Conservation (phyloP, 37 sponge, comb jelly and placozoan species). For the Spongilla lacustris region DNA sequence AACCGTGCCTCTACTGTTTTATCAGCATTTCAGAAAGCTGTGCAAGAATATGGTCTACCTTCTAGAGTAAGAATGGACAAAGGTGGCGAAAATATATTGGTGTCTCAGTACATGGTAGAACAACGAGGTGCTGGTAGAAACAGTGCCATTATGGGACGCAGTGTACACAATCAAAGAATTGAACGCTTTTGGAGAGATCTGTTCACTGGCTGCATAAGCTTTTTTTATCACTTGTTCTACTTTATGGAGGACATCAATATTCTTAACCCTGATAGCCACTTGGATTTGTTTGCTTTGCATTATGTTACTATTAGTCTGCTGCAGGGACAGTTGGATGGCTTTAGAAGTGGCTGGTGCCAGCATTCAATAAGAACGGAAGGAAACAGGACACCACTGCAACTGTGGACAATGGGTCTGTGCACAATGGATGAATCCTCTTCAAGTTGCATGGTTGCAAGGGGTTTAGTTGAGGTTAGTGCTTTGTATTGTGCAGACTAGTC, state of each 20-base stretch:
- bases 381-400: slow-evolving; percentile 54
- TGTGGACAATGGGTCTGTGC: slow-evolving; percentile 49
- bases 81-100: slow-evolving; percentile 71
- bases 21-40: slow-evolving; percentile 57
- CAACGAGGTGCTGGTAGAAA: slow-evolving; percentile 72
- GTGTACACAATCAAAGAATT: slow-evolving; percentile 79
- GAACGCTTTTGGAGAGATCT: slow-evolving; percentile 76
- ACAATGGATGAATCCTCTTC: not conserved
- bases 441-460: not conserved
- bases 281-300: slow-evolving; percentile 63
- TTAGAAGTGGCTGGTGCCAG: slow-evolving; percentile 46
- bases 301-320: slow-evolving; percentile 44
- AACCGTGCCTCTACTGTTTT: slow-evolving; percentile 66
- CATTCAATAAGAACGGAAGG: slow-evolving; percentile 41
- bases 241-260: slow-evolving; percentile 46
- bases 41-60: slow-evolving; percentile 61
- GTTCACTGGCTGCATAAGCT: slow-evolving; percentile 48
- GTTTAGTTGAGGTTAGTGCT: slow-evolving; percentile 1
- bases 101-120: slow-evolving; percentile 64
- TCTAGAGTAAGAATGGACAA: slow-evolving; percentile 62
- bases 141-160: slow-evolving; percentile 59
- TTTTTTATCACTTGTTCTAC: slow-evolving; percentile 57
- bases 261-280: slow-evolving; percentile 18
- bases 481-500: no score
- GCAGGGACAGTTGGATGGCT: slow-evolving; percentile 42